Evolutionary conservation across 2,888 invertebrate species (phyloP).

Genomic region (Drosophila fulvimacula): DNA sequence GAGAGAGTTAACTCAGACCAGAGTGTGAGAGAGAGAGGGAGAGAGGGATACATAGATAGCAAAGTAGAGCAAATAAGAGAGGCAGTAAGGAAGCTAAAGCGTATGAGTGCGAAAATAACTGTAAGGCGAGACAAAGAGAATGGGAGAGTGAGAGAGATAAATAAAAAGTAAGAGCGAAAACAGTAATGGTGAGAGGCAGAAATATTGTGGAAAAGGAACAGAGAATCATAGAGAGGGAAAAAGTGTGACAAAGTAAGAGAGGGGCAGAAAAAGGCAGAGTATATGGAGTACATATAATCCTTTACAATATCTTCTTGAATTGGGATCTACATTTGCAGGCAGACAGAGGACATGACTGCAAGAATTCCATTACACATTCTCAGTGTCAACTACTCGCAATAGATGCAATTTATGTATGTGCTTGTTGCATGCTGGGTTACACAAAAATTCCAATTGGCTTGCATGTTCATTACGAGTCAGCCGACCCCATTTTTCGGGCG

Average conservation of each 20-base stretch:
- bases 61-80: too few relatives aligned
- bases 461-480: constrained; percentile 51
- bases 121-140: neutral
- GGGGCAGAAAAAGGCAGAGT: neutral
- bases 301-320: neutral
- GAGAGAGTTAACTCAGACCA: neutral
- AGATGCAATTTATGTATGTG: neutral
- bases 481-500: constrained; percentile 48
- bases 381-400: neutral
- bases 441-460: constrained; percentile 27
- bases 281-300: neutral
- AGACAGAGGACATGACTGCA: neutral
- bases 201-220: too few relatives aligned
- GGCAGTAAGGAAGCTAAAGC: too few relatives aligned
- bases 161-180: too few relatives aligned
- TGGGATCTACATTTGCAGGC: neutral
- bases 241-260: neutral
- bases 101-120: too few relatives aligned
- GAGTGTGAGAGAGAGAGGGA: neutral
- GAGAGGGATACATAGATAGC: neutral
- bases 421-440: neutral
- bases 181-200: neutral
- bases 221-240: neutral
- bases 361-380: neutral
- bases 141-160: neutral